Evolutionary conservation across 2,797 vertebrate species (phyloP).

Genomic region (Cyclura pinguis): DNA sequence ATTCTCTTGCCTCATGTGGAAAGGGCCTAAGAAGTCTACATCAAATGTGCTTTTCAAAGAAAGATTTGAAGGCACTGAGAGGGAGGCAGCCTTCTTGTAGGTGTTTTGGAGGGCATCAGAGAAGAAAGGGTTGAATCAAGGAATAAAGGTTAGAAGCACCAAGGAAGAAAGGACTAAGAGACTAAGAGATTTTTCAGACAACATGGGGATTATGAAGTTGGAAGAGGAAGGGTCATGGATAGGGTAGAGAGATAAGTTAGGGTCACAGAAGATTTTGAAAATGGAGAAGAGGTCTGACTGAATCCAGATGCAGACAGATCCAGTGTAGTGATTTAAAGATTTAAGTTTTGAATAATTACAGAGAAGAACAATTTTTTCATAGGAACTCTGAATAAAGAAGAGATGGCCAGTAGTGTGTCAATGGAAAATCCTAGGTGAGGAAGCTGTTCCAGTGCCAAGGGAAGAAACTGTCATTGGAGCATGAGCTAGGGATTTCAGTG

Average conservation of each 20-base stretch:
- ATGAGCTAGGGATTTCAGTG: background rate
- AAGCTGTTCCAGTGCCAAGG: background rate
- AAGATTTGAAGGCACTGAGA: background rate
- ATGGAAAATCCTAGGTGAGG: background rate
- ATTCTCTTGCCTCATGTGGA: no score
- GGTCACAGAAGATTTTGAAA: background rate
- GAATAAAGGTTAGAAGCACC: no score
- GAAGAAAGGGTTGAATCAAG: background rate
- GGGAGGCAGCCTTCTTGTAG: background rate
- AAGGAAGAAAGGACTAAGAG: no score
- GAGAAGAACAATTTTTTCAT: background rate
- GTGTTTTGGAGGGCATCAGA: background rate
- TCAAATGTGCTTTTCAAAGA: background rate
- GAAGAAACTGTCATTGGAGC: background rate
- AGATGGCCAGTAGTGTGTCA: background rate
- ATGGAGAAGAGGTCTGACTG: background rate
- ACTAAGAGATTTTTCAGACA: background rate
- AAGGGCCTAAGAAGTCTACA: background rate
- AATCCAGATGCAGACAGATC: background rate
- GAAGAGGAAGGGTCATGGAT: background rate
- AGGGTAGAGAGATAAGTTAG: background rate
- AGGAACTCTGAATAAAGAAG: background rate
- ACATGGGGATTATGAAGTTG: background rate
- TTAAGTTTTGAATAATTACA: background rate
- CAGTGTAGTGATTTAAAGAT: background rate